Conservation (phyloP, 2,888 invertebrate species). For the Brachyopa scutellaris region DNA sequence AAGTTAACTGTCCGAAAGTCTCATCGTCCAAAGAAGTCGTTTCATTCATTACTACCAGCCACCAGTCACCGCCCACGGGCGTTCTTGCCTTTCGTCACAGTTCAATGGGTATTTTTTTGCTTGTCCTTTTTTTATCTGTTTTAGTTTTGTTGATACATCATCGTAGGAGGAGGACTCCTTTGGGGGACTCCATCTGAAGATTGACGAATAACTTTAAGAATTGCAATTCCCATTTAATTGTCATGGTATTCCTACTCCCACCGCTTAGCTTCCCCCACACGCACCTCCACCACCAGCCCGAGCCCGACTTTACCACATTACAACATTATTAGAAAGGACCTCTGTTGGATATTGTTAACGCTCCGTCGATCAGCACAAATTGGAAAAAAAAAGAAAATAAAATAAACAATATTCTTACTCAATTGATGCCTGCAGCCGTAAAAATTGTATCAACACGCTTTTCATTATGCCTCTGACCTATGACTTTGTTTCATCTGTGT, state of each 20-base stretch:
- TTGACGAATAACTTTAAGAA: constrained; percentile 40
- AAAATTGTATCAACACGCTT: constrained; percentile 66
- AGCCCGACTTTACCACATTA: no score
- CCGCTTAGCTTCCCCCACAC: constrained; percentile 15
- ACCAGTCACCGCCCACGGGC: not conserved
- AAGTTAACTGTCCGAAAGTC: constrained; percentile 20
- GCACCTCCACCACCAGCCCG: no score
- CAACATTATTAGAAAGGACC: constrained; percentile 28
- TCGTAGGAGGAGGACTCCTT: not conserved
- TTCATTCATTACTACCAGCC: not conserved
- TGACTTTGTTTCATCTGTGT: no score
- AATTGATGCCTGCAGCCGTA: constrained; percentile 71
- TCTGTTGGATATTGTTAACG: constrained; percentile 56
- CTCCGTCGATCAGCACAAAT: constrained; percentile 52
- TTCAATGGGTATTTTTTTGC: not conserved
- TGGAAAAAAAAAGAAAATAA: constrained; percentile 43
- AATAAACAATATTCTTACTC: constrained; percentile 54
- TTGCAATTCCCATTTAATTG: constrained; percentile 56
- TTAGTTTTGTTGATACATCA: not conserved
- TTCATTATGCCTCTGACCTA: constrained; percentile 61
- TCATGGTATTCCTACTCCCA: constrained; percentile 15
- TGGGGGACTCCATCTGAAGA: constrained; percentile 3
- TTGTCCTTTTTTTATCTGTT: not conserved
- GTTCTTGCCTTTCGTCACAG: not conserved
- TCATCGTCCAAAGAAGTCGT: not conserved